These are phyloP conservation scores for Drosophila chauvacae DNA, from an alignment of 1,140 invertebrate species.

Conservation along the genomic window DNA sequence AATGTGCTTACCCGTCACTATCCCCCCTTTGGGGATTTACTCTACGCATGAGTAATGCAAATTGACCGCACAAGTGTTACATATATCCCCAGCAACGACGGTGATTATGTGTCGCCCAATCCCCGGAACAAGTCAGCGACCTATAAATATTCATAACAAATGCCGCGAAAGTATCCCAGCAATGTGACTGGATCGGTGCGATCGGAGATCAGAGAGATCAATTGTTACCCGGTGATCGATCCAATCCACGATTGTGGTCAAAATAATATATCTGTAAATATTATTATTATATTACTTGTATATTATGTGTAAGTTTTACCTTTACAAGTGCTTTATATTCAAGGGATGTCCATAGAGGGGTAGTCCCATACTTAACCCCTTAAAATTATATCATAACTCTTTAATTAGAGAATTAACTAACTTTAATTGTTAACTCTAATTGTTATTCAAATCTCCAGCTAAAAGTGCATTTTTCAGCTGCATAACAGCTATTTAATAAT, in stretches of 20 bases:
- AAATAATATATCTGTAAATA: background rate
- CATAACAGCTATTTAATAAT: background rate
- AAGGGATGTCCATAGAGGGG: too few species aligned
- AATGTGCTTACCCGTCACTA: slow-evolving; percentile 29
- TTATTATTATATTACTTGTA: background rate
- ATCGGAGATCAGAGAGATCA: slow-evolving; percentile 34
- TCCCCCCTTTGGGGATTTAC: slow-evolving; percentile 14
- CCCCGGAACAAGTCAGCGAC: slow-evolving; percentile 45
- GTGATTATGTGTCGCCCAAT: slow-evolving; percentile 18
- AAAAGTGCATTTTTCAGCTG: background rate
- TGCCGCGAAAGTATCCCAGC: slow-evolving; percentile 43
- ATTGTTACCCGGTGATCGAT: slow-evolving; percentile 23
- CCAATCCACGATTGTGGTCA: slow-evolving; percentile 16
- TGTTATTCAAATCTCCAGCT: background rate
- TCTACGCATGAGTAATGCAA: slow-evolving; percentile 61
- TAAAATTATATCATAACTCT: background rate
- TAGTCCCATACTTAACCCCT: background rate
- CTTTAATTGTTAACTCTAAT: background rate
- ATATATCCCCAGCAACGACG: slow-evolving; percentile 29
- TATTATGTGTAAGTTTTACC: background rate
- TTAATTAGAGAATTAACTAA: background rate
- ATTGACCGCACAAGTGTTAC: slow-evolving; percentile 47
- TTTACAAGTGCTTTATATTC: background rate
- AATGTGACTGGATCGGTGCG: slow-evolving; percentile 18
- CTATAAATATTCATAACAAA: slow-evolving; percentile 55